A percentile compares a stretch with the other conserved stretches of the same genome.
Evolutionary conservation across 2,113 vertebrate genomes (phyloP).

Genomic region (Hyperoodon ampullatus): DNA sequence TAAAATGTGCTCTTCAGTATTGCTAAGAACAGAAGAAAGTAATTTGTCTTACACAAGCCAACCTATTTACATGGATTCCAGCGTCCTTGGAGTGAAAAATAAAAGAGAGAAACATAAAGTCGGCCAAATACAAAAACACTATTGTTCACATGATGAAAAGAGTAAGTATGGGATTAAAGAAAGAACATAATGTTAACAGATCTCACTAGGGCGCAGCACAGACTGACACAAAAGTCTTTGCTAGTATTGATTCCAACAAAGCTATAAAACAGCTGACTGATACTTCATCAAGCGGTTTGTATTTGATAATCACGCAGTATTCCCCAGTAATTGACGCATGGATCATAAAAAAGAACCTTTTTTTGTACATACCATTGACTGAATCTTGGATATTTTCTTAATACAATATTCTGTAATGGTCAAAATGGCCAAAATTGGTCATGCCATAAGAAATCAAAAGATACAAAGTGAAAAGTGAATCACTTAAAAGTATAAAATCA

Average conservation of each 20-base stretch:
- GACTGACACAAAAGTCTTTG: background rate
- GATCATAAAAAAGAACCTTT: background rate
- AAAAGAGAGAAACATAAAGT: background rate
- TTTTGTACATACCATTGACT: background rate
- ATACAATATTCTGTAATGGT: background rate
- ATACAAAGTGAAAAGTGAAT: background rate
- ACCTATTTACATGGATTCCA: background rate
- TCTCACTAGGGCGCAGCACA: background rate
- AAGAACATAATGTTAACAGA: background rate
- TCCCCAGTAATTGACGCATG: background rate
- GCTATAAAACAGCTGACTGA: background rate
- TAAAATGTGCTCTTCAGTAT: background rate
- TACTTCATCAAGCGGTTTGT: background rate
- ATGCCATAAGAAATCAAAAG: constrained; percentile 21
- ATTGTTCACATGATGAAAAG: background rate
- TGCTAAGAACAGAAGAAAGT: background rate
- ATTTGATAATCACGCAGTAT: background rate
- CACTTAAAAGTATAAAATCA: constrained; percentile 39
- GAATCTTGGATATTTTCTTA: background rate
- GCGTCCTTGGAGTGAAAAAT: constrained; percentile 9
- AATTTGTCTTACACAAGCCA: background rate
- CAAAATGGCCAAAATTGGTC: background rate
- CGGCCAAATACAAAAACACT: constrained; percentile 1
- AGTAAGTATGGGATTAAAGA: background rate
- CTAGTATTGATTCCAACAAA: background rate